A percentile compares a stretch with the other conserved stretches of the same genome.
Evolutionary conservation across 2,888 invertebrate species (phyloP).

Genomic region (Agrenia bidenticulata): DNA sequence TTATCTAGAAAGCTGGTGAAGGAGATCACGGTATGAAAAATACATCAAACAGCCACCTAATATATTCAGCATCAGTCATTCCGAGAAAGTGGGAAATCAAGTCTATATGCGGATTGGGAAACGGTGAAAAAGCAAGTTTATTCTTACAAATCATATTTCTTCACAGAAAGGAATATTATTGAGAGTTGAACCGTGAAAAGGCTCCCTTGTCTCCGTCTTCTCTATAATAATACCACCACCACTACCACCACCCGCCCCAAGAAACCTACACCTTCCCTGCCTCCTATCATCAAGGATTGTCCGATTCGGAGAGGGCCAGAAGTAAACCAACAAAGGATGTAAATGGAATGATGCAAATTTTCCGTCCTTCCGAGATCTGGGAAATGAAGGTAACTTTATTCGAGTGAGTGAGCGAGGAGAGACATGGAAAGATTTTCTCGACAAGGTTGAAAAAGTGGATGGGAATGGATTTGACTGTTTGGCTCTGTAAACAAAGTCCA

Average conservation of each 20-base stretch:
- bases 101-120: constrained; percentile 4
- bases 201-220: not conserved
- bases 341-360: constrained; percentile 23
- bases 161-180: not conserved
- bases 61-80: constrained; percentile 6
- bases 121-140: constrained; percentile 10
- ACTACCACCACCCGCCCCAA: not conserved
- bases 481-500: constrained; percentile 23
- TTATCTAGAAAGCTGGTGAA: not conserved
- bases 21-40: constrained; percentile 9
- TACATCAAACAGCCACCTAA: constrained; percentile 9
- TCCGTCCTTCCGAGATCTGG: not conserved
- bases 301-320: not conserved
- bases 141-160: constrained; percentile 24
- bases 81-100: constrained; percentile 14
- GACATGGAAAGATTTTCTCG: constrained; percentile 18
- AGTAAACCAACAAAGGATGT: constrained; percentile 19
- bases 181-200: not conserved
- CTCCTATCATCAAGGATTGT: not conserved
- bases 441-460: constrained; percentile 21
- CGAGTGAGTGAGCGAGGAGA: not conserved
- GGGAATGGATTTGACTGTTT: constrained; percentile 18
- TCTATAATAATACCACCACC: not conserved
- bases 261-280: constrained; percentile 1
- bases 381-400: constrained; percentile 4